phyloP scores from a whole-genome alignment of 2,113 vertebrate genomes.

The Aldabrachelys gigantea region DNA sequence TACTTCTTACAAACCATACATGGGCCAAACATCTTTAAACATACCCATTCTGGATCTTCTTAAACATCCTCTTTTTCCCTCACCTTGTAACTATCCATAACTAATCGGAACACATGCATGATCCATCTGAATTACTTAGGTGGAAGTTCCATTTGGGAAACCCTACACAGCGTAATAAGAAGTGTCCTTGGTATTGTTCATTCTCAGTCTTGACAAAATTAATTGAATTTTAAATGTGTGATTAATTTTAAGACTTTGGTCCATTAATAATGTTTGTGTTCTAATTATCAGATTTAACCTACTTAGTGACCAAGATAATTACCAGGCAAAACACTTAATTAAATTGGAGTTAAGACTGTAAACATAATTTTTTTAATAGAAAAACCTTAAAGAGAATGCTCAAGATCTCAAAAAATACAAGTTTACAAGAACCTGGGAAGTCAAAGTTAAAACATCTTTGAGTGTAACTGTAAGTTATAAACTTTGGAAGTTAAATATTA shows the following conservation, averaged over 20 bases:
- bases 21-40: not conserved
- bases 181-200: not conserved
- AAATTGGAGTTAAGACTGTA: slow-evolving; percentile 29
- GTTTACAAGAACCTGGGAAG: not conserved
- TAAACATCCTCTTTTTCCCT: not conserved
- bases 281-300: slow-evolving; percentile 38
- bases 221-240: slow-evolving; percentile 17
- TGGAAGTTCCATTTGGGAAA: slow-evolving; percentile 1
- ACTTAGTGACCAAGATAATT: slow-evolving; percentile 49
- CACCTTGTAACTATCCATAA: not conserved
- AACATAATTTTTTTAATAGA: slow-evolving; percentile 38
- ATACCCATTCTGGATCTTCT: not conserved
- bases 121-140: not conserved
- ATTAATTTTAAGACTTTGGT: slow-evolving; percentile 50
- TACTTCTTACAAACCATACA: not conserved
- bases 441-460: not conserved
- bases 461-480: not conserved
- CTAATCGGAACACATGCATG: not conserved
- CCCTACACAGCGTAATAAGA: not conserved
- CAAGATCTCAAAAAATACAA: not conserved
- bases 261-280: slow-evolving; percentile 46
- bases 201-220: slow-evolving; percentile 25
- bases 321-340: slow-evolving; percentile 27
- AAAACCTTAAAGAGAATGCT: slow-evolving; percentile 13
- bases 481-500: not conserved